phyloP scores from a whole-genome alignment of 92 coral and sea anemone genomes.

The Meandrina meandrites region DNA sequence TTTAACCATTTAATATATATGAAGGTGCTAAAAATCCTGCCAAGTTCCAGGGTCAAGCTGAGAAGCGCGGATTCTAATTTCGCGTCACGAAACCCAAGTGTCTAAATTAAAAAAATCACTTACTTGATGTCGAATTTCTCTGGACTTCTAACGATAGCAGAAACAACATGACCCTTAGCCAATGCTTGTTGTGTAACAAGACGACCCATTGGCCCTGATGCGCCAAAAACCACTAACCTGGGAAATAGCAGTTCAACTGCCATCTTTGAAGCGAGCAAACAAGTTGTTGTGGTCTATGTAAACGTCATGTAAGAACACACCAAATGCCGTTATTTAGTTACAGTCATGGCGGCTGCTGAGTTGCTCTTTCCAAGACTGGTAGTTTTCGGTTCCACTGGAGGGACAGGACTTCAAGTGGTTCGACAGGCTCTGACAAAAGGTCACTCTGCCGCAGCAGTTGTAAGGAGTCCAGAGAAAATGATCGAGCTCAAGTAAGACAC shows the following conservation, averaged over 20 bases:
- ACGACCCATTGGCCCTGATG: slow-evolving; percentile 45
- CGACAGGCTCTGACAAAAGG: slow-evolving; percentile 42
- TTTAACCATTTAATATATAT: no score
- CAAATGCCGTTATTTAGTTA: neutral
- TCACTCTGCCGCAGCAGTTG: slow-evolving; percentile 39
- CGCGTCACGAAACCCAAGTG: no score
- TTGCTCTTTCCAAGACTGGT: slow-evolving; percentile 24
- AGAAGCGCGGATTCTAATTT: no score
- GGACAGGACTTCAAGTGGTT: slow-evolving; percentile 24
- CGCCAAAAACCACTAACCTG: slow-evolving; percentile 41
- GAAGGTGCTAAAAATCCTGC: no score
- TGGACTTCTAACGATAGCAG: slow-evolving; percentile 41
- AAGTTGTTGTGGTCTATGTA: neutral
- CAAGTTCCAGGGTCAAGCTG: no score
- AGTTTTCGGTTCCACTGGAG: slow-evolving; percentile 42
- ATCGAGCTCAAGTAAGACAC: no score
- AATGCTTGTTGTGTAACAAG: slow-evolving; percentile 40
- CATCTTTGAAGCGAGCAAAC: neutral
- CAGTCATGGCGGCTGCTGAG: slow-evolving; percentile 16
- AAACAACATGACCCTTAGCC: slow-evolving; percentile 29
- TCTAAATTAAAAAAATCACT: neutral
- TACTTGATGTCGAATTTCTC: slow-evolving; percentile 45
- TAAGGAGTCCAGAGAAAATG: slow-evolving; percentile 26
- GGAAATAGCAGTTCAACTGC: slow-evolving; percentile 45
- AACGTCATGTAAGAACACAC: slow-evolving; percentile 6